Evolutionary conservation across 2,113 vertebrate species (phyloP), one percentile per base, ranked within the genome.

Genomic region (Delphinus delphis): DNA sequence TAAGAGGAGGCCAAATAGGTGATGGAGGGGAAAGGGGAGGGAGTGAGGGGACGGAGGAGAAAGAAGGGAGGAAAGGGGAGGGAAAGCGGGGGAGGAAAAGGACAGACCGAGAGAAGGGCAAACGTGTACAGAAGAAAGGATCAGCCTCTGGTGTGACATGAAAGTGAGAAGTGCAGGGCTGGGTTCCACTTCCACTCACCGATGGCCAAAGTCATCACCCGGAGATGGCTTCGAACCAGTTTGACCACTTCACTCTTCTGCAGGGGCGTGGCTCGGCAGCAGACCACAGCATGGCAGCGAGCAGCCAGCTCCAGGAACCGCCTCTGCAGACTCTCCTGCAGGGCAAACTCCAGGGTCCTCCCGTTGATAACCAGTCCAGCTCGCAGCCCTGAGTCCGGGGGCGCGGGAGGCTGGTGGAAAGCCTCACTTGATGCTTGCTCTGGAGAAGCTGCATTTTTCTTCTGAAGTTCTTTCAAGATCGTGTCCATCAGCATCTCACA

Each of bases 241-340:
- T 96, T 98, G 17, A 99, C 99, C 96, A 99, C 98, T 74, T 99
- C 96, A n/a, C 99, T 99, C 96, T 99, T 99, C 98, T 99, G 99
- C 77, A 99, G 98, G 0, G 99, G 99, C 0, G 99, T 99, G 62
- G 99, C 99, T 89, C 97, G 98, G 97, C 99, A 99, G 97, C 99
- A 99, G 93, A 99, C 98, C 67, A 99, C 99, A 13, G 99, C 99
- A 1, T 98, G 98, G 88, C 99, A 99, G 71, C 86, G 90, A 50
- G 95, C 90, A 2, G 99, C 98, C 82, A 99, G 98, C 67, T 98
- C 98, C 92, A 99, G 97, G 96, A 99, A 99, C 58, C 86, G 53
- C 36, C 41, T 98, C 89, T 99, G 98, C 21, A 99, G 96, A 38
- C 97, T 98, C 33, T 99, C 98, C 12, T 99, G 98, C 93, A 99